Conservation (phyloP, 1,140 invertebrate genomes). For the Drosophila sucinea region DNA sequence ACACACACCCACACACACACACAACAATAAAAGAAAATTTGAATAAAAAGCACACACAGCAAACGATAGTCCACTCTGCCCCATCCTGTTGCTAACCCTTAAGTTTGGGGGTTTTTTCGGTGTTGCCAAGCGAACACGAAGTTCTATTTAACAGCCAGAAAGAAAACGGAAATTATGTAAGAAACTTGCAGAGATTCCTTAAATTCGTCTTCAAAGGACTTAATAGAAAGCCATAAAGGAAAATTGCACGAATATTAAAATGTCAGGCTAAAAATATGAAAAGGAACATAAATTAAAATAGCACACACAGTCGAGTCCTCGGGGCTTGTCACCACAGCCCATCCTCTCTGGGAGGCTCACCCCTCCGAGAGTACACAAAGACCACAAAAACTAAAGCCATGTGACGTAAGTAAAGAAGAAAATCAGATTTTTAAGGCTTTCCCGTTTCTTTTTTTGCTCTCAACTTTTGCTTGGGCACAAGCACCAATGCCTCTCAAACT, state of each 20-base stretch:
- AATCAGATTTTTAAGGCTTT: slow-evolving; percentile 20
- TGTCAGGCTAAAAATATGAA: slow-evolving; percentile 22
- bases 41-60: slow-evolving; percentile 11
- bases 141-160: slow-evolving; percentile 7
- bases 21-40: slow-evolving; percentile 20
- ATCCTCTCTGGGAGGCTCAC: background rate
- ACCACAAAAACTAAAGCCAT: slow-evolving; percentile 2
- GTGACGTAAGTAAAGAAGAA: slow-evolving; percentile 31
- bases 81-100: background rate
- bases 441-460: background rate
- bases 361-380: background rate
- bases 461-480: background rate
- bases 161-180: slow-evolving; percentile 14
- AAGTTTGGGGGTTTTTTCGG: slow-evolving; percentile 15
- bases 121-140: slow-evolving; percentile 53
- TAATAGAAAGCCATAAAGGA: slow-evolving; percentile 1
- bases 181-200: slow-evolving; percentile 3
- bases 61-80: slow-evolving; percentile 12
- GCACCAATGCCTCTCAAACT: slow-evolving; percentile 17
- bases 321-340: background rate
- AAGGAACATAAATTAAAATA: slow-evolving; percentile 22
- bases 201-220: slow-evolving; percentile 16
- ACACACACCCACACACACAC: slow-evolving; percentile 8
- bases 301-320: slow-evolving; percentile 17
- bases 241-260: slow-evolving; percentile 24